phyloP scores from a whole-genome alignment of 1,140 invertebrate genomes.

The Hypothenemus hampei region DNA sequence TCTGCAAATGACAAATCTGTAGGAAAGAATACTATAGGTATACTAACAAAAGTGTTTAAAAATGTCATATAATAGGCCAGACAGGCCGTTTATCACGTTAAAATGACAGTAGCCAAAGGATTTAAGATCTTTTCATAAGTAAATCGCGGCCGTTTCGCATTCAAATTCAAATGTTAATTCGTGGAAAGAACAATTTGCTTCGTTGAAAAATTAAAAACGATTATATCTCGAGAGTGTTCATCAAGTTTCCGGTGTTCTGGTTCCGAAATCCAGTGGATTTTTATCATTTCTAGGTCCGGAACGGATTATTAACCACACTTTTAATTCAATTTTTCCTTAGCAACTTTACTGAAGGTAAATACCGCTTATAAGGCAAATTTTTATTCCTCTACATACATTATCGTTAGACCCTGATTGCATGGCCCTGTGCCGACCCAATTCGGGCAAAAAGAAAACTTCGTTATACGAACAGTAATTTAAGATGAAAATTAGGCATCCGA shows the following conservation, averaged over 20 bases:
- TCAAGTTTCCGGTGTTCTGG: constrained; percentile 14
- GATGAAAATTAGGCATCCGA: constrained; percentile 23
- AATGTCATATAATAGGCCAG: no score
- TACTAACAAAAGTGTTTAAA: no score
- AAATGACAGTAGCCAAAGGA: no score
- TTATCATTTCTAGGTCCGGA: not conserved
- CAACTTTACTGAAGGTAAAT: not conserved
- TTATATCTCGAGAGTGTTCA: constrained; percentile 12
- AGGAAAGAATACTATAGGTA: no score
- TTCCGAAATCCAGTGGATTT: constrained; percentile 13
- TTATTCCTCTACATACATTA: constrained; percentile 20
- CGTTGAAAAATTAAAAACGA: constrained; percentile 17
- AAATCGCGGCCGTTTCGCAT: constrained; percentile 3
- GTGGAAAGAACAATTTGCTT: constrained; percentile 7
- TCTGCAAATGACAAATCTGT: no score
- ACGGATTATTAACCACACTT: not conserved
- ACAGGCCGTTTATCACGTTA: no score
- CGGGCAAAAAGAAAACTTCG: constrained; percentile 23
- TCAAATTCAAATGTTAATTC: constrained; percentile 20
- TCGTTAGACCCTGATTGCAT: constrained; percentile 23
- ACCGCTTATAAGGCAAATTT: constrained; percentile 2
- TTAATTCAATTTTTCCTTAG: not conserved
- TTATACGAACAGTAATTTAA: constrained; percentile 29
- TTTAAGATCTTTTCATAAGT: constrained; percentile 15
- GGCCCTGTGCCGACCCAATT: constrained; percentile 7